Base-by-base conservation (phyloP, 1,140 invertebrate species). In the Drosophila nannoptera region DNA sequence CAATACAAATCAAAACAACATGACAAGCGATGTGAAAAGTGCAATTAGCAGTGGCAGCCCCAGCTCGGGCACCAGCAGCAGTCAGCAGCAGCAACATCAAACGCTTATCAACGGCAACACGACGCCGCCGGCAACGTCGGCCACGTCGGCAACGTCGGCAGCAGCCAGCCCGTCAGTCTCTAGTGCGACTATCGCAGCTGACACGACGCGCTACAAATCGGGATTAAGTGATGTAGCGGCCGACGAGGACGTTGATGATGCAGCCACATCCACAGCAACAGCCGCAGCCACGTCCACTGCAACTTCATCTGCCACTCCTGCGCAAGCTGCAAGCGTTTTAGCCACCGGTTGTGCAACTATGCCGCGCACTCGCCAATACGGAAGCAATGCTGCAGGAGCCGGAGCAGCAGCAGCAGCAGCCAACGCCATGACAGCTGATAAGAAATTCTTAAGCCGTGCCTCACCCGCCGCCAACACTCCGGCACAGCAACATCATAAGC, bases 1-100 rank as follows among this genome's bases (percentile, higher is more conserved):
- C 86, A 87, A 88, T 87, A 82, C 78, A 77, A 87, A 87, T 87
- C 82, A 87, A 87, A 87, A 87, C 71, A 87, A 82, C 82, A 87
- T 84, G 81, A 86, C 81, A 86, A 78, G 81, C 74, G 82, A 84
- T 86, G 81, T 86, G 81, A 84, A 84, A 74, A 81, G 77, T 87
- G 82, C 82, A 87, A 87, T 87, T 87, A 86, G 77, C 69, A 70
- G 48, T 74, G 70, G 75, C 80, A 77, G 65, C 53, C 35, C 36
- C 54, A 49, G n/a, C 54, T 9, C 3, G 7, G 29, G 14, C 16
- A 22, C 2, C 43, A 32, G 50, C 49, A 54, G 22, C 38, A 68
- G 33, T 42, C 48, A 50, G 31, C 48, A 16, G 48, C 59, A 67
- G 40, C 77, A 70, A 69, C 76, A 76, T 63, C 73, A 69, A 75